phyloP scores from a whole-genome alignment of 1,140 invertebrate species.

The Aphis craccivora region DNA sequence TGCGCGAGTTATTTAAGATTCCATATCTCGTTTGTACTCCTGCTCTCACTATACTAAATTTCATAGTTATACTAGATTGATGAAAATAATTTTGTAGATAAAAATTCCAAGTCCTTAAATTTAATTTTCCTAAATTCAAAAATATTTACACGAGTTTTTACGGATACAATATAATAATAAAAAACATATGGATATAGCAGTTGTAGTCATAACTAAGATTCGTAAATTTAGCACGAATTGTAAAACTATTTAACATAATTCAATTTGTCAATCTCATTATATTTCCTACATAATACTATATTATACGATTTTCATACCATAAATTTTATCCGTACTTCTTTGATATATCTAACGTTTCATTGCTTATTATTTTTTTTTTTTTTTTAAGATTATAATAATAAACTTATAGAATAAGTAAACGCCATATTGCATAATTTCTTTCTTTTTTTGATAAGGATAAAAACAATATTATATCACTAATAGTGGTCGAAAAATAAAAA shows the following conservation, averaged over 20 bases:
- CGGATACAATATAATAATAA: not conserved
- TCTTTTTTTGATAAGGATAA: not conserved
- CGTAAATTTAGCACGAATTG: not conserved
- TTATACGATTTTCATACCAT: not conserved
- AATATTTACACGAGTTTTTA: not conserved
- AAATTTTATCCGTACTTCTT: not conserved
- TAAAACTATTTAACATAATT: not conserved
- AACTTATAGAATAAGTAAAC: not conserved
- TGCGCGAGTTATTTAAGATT: constrained; percentile 30
- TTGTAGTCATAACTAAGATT: not conserved
- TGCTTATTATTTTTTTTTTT: not conserved
- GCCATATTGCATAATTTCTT: not conserved
- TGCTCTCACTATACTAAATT: not conserved
- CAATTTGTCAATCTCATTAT: not conserved
- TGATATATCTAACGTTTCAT: not conserved
- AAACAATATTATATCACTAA: not conserved
- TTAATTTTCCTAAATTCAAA: not conserved
- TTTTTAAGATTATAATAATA: not conserved
- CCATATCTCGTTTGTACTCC: not conserved
- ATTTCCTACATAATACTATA: not conserved
- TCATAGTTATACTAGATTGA: not conserved
- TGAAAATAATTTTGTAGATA: not conserved
- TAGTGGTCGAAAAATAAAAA: not conserved
- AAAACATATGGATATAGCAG: not conserved
- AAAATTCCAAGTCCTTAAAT: not conserved